phyloP scores from a whole-genome alignment of 2,888 invertebrate genomes.

The Linnaemya vulpina region DNA sequence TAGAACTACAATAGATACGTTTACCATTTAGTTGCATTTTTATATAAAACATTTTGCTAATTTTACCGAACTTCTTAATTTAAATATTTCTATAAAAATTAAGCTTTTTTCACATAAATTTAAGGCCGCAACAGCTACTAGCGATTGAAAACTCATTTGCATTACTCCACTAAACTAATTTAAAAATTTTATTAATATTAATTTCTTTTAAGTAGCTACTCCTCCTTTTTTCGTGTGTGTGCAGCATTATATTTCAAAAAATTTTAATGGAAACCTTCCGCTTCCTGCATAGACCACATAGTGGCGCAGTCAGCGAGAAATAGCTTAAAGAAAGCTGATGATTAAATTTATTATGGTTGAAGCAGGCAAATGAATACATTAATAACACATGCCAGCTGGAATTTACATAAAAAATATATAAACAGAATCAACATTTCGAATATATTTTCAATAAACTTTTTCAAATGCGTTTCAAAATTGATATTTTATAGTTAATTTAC shows the following conservation, averaged over 20 bases:
- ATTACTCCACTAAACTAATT: conserved; percentile 44
- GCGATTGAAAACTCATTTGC: background rate
- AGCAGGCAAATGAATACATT: background rate
- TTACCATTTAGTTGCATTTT: no score
- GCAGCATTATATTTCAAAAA: conserved; percentile 23
- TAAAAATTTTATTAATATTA: background rate
- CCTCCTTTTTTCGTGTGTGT: background rate
- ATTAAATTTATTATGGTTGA: background rate
- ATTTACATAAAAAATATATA: conserved; percentile 16
- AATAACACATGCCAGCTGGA: conserved; percentile 13
- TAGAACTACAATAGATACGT: no score
- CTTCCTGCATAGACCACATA: conserved; percentile 59
- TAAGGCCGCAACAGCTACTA: no score
- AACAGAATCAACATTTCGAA: background rate
- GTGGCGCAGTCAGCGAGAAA: conserved; percentile 21
- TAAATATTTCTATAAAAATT: no score
- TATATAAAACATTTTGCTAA: no score
- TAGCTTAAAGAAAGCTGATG: conserved; percentile 2
- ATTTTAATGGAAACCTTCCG: conserved; percentile 47
- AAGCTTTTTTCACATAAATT: no score
- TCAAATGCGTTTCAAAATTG: no score
- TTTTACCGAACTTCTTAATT: no score
- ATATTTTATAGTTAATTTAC: no score
- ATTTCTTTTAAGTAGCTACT: conserved; percentile 1
- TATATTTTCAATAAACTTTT: no score